A percentile compares a stretch with the other conserved stretches of the same genome.
Conservation (phyloP, 2,797 vertebrate species). For the Karalla daura region DNA sequence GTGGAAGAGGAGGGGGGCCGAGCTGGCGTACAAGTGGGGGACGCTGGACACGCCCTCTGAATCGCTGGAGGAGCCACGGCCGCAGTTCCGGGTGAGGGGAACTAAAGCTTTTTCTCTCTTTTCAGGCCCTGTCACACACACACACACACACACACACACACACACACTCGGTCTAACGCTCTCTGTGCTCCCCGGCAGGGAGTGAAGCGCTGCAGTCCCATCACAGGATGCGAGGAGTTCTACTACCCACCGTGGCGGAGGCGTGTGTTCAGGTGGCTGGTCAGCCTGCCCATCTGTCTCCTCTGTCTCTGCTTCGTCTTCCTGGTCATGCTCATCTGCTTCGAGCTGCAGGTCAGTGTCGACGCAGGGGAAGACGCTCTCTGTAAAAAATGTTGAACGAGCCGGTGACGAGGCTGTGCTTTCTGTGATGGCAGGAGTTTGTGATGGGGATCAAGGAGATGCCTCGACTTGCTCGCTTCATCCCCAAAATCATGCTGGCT, state of each 20-base stretch:
- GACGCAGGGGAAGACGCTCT: not conserved
- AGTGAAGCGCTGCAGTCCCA: slow-evolving; percentile 91
- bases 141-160: too few species aligned
- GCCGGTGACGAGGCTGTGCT: too few species aligned
- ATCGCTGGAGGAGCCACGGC: slow-evolving; percentile 92
- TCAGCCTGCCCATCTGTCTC: slow-evolving; percentile 94
- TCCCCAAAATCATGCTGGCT: slow-evolving; percentile 95
- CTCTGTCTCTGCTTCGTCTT: slow-evolving; percentile 93
- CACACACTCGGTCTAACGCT: too few species aligned
- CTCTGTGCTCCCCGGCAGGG: slow-evolving; percentile 82
- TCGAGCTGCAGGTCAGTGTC: slow-evolving; percentile 93
- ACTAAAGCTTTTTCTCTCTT: not conserved
- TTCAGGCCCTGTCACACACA: slow-evolving; percentile 3
- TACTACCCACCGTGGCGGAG: slow-evolving; percentile 97
- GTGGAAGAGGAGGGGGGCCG: slow-evolving; percentile 94
- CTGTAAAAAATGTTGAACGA: not conserved
- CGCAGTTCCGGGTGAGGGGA: slow-evolving; percentile 93
- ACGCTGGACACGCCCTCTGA: slow-evolving; percentile 91
- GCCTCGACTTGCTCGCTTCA: slow-evolving; percentile 91
- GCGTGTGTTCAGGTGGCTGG: slow-evolving; percentile 92
- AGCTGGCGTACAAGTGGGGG: slow-evolving; percentile 98
- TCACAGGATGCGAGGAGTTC: slow-evolving; percentile 94
- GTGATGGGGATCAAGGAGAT: slow-evolving; percentile 94
- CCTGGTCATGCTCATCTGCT: slow-evolving; percentile 96
- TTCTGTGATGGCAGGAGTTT: slow-evolving; percentile 86